Evolutionary conservation across 2,113 vertebrate species (phyloP).

Genomic region (Corythornis madagascariensis): DNA sequence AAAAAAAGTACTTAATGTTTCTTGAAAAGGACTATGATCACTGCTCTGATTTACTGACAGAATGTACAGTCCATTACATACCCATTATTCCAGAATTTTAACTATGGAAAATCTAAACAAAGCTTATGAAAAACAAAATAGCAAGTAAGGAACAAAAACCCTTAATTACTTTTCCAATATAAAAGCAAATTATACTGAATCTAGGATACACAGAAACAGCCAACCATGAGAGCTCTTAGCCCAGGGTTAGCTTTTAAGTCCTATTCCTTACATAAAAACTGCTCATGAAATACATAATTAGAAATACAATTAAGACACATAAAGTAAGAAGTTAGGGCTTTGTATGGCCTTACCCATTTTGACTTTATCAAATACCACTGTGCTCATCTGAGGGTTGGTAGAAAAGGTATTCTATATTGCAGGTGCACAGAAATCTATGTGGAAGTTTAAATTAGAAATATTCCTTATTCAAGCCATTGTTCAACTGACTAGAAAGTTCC

Average conservation of each 20-base stretch:
- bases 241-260: neutral
- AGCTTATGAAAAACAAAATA: neutral
- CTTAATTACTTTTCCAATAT: neutral
- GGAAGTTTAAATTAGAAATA: neutral
- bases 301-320: too few species aligned
- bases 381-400: neutral
- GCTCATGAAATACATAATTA: neutral
- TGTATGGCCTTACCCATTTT: neutral
- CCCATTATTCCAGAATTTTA: neutral
- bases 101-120: too few species aligned
- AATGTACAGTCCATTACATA: neutral
- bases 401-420: neutral
- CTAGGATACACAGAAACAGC: neutral
- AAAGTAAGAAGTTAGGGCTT: neutral
- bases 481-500: neutral
- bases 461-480: neutral
- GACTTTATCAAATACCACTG: neutral
- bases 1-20: neutral
- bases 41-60: neutral
- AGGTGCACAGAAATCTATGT: neutral
- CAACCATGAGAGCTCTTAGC: neutral
- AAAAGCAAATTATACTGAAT: neutral
- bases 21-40: neutral
- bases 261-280: neutral
- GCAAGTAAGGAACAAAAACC: neutral